Base-by-base conservation (phyloP, 2,797 vertebrate genomes). In the Sardinella longiceps region DNA sequence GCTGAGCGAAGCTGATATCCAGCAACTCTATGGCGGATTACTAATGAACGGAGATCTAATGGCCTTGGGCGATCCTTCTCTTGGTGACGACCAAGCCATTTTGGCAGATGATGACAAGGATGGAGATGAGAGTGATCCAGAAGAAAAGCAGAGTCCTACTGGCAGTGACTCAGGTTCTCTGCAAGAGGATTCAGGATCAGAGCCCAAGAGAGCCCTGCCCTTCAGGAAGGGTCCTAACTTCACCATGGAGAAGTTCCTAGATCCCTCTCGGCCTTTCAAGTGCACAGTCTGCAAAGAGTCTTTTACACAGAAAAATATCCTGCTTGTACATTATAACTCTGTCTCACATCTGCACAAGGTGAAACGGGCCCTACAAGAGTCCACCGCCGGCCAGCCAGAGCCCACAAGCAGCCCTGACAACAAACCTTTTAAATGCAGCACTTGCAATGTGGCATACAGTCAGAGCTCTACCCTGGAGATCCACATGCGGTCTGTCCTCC, bases 241-340 rank as follows among this genome's bases (percentile, higher is more conserved):
- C 91, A 99, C 98, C 2, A 98, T 99, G 98, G 98, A 99, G 90
- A 99, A 99, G 90, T 99, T 99, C 87, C 92, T 99, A 85, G 98
- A 99, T 93, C 98, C 98, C 0, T 99, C 98, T 91, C 97, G 98
- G 86, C 98, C 98, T 23, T 99, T 99, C 90, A 99, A 99, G 92
- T 99, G 98, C 91, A 99, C 98, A 0, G 98, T 99, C 56, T 99
- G 98, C 94, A 99, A 99, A 95, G 98, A 99, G 90, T 99, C 98
- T 87, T 99, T 99, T 90, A 99, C 98, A 0, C 98, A 99, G 85
- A 99, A 99, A 94, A 99, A 99, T 88, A 99, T 99, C 90, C 96
- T 99, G 83, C 92, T 99, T 81, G 98, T 99, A 88, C 98, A 99
- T 93, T 99, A 99, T 93, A 99, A 99, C 90, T 99, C 98, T 0